Conservation (phyloP, 2,113 vertebrate species). For the Motacilla alba region DNA sequence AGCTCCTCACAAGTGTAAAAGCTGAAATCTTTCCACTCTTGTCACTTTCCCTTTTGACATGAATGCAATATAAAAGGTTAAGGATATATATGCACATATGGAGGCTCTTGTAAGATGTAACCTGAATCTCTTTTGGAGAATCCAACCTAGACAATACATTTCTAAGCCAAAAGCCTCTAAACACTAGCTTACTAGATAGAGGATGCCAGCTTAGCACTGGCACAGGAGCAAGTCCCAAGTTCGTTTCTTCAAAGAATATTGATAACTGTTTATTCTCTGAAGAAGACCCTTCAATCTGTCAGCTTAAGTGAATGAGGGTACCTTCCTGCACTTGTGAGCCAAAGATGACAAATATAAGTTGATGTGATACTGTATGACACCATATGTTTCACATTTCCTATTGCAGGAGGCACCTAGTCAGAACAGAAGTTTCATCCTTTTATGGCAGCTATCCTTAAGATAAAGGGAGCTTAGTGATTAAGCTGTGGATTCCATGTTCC, state of each 20-base stretch:
- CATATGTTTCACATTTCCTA: neutral
- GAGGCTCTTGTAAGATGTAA: neutral
- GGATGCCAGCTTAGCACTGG: neutral
- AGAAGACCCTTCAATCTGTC: neutral
- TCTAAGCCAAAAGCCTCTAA: neutral
- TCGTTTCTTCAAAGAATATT: neutral
- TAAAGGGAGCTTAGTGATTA: neutral
- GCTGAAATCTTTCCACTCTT: neutral
- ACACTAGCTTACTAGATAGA: neutral
- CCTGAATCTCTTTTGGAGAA: neutral
- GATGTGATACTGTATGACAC: neutral
- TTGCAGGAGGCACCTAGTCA: neutral
- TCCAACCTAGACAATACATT: neutral
- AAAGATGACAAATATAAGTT: neutral
- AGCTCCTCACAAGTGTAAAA: neutral
- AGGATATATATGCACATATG: neutral
- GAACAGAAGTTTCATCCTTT: neutral
- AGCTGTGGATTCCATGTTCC: neutral
- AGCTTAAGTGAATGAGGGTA: neutral
- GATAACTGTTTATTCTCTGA: neutral
- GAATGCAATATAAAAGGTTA: neutral
- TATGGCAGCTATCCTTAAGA: neutral
- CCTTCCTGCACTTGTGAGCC: neutral
- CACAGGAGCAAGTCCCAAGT: neutral
- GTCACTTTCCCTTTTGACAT: neutral